Base-by-base conservation (phyloP, 2,797 vertebrate species). In the Anguilla pacifica region DNA sequence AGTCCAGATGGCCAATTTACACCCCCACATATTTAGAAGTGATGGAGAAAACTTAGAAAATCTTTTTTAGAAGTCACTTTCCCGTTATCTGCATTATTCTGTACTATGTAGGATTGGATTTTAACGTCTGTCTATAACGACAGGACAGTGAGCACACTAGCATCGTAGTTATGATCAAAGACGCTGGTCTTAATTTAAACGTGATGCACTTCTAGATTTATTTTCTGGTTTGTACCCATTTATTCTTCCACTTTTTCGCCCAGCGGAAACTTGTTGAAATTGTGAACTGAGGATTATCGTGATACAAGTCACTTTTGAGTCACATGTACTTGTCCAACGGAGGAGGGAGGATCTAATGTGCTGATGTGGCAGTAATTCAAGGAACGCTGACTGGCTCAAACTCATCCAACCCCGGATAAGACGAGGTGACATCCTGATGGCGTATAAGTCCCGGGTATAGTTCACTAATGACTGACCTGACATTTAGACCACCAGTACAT, bases 111-210 rank as follows among this genome's bases (percentile, higher is more conserved):
- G 28, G 70, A 10, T 35, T 35, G 19, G 51, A n/a, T 28, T 81
- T 81, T 81, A 77, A 86, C 17, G 39, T 49, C 43, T 53, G 15
- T 6, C 19, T 70, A 84, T 57, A 70, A 31, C 31, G 28, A 70
- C n/a, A 70, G 67, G n/a, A 39, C 31, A 6, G 85, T 88, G 85
- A 74, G 87, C 22, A 86, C 67, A 87, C 85, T 77, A 74, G 25
- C 64, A n/a, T n/a, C 64, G 35, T 3, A 74, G 70, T 15, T 39
- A 13, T 74, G 31, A 22, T 31, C 31, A 17, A 74, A n/a, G n/a
- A 28, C 31, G 25, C 7, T 70, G 22, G 64, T 70, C 22, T 70
- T 70, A 28, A 25, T 64, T 64, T 25, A 64, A 64, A 64, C 22
- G 6, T 64, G 22, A 25, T 70, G 1, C 64, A 70, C 28, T 70